A percentile compares a stretch with the other conserved stretches of the same genome.
Evolutionary conservation across 2,797 vertebrate genomes (phyloP).

Genomic region (Danio choprae): DNA sequence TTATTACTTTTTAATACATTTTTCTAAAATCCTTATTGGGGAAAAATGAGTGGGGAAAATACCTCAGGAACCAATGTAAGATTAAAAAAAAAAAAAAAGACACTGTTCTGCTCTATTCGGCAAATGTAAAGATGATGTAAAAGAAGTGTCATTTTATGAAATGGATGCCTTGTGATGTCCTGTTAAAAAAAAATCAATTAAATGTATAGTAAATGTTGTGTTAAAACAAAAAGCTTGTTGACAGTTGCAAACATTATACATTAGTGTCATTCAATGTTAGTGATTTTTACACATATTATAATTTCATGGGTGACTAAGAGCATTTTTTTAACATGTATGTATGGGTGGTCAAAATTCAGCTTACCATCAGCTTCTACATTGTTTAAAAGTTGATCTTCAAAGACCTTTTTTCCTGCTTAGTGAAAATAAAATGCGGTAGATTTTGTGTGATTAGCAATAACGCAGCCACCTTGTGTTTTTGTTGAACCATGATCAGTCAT

Average conservation of each 20-base stretch:
- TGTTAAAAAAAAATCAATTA: neutral
- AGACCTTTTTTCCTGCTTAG: constrained; percentile 39
- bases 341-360: constrained; percentile 30
- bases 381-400: constrained; percentile 54
- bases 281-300: no score
- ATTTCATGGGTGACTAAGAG: neutral
- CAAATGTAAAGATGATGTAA: constrained; percentile 45
- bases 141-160: constrained; percentile 8
- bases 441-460: constrained; percentile 43
- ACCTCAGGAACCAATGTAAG: neutral
- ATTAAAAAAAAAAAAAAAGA: neutral
- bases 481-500: constrained; percentile 52
- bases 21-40: neutral
- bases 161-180: neutral
- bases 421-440: constrained; percentile 36
- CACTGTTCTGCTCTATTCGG: neutral
- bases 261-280: no score
- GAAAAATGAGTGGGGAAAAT: neutral
- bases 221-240: no score
- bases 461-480: constrained; percentile 48
- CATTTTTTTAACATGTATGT: constrained; percentile 12
- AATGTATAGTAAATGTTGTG: no score
- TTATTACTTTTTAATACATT: neutral
- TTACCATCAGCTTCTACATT: constrained; percentile 55
- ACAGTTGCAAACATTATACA: no score